Conservation (phyloP, 2,888 invertebrate species). For the Lydus trimaculatus region DNA sequence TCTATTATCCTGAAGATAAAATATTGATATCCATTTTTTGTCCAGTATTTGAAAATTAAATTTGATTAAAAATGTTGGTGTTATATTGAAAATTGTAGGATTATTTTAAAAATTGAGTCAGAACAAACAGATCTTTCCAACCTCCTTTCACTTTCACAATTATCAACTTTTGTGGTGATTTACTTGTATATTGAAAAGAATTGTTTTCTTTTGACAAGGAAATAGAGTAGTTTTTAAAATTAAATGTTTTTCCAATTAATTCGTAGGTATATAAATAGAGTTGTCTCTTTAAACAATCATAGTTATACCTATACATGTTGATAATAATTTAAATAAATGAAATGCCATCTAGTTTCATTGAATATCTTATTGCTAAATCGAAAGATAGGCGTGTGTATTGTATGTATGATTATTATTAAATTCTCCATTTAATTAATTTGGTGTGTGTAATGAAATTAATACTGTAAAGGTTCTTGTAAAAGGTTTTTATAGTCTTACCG, state of each 20-base stretch:
- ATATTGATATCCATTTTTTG: no score
- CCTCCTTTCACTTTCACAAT: conserved; percentile 44
- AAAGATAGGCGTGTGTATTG: not conserved
- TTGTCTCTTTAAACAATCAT: not conserved
- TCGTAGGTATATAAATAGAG: not conserved
- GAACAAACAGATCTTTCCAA: conserved; percentile 22
- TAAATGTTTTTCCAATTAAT: not conserved
- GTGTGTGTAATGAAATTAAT: not conserved
- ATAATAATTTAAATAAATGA: not conserved
- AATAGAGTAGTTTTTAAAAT: not conserved
- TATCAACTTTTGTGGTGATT: not conserved
- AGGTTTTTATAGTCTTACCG: not conserved
- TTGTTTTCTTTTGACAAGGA: not conserved
- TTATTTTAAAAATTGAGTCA: not conserved
- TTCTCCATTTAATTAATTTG: not conserved
- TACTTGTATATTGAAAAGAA: not conserved
- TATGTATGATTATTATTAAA: not conserved
- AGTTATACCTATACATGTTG: no score
- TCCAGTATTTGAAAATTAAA: conserved; percentile 17
- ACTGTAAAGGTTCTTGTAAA: not conserved
- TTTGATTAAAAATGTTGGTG: not conserved
- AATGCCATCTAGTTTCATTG: not conserved
- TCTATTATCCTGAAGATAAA: no score
- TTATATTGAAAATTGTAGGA: not conserved
- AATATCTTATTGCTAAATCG: not conserved